Base-by-base conservation (phyloP, 1,140 invertebrate species). In the Plodia interpunctella region DNA sequence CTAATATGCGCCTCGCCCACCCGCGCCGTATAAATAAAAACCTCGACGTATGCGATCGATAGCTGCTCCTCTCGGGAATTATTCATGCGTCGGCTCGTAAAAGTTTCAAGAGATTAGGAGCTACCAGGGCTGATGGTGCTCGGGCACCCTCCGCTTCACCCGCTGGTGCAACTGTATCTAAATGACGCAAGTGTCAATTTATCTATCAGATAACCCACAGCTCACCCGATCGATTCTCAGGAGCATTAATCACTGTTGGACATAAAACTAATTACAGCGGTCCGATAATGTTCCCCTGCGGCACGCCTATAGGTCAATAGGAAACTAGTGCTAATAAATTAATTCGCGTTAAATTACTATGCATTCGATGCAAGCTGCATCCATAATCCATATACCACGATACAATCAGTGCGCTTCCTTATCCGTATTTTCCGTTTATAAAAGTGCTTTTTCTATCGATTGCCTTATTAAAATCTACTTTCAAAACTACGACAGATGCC, bases 1-100 rank as follows among this genome's bases (percentile, higher is more conserved):
- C 86, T 87, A 89, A 87, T 89, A 89, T 80, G 79, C 83, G 86
- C 86, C 83, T 87, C 86, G 84, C 83, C 86, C 84, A 83, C 83
- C 80, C 81, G 78, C 81, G 82, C 83, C 83, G 86, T 89, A 87
- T 87, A 84, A 87, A 87, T 87, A 89, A 89, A 89, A 87, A 89
- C 81, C 77, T 83, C 82, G 77, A 87, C 84, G 83, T 87, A 82
- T 89, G 87, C 87, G 84, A 87, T 89, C 87, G 84, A 89, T 89
- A 89, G 80, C 80, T 70, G 72, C 79, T 85, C 77, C 85, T 87
- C 81, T 82, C 79, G 84, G 87, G 83, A 87, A 87, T 88, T 84
- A 87, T 88, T 88, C 83, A 86, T 86, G 83, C 83, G 81, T 85
- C 76, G 76, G 72, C 74, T 78, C 72, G 72, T 74, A 71, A 75